A percentile compares a stretch with the other conserved stretches of the same genome.
Evolutionary conservation across 2,888 invertebrate species (phyloP).

Genomic region (Pardosa pseudoannulata): DNA sequence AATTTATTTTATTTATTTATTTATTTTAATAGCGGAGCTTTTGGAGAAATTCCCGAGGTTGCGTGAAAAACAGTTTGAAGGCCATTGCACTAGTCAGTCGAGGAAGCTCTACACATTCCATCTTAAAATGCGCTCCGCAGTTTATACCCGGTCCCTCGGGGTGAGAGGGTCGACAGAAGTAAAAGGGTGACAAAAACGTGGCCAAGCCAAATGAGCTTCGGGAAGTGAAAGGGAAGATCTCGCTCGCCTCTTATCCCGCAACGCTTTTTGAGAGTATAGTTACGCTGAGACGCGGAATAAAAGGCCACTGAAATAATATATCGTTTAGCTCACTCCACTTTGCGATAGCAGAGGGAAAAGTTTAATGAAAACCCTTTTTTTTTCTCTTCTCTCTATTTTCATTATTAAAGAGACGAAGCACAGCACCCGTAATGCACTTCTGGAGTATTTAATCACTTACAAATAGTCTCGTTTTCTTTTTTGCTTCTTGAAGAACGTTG

Average conservation of each 20-base stretch:
- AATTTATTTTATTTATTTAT: too few species aligned
- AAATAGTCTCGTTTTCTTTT: too few species aligned
- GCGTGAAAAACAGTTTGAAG: too few species aligned
- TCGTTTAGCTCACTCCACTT: background rate
- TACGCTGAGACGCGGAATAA: background rate
- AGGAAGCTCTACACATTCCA: too few species aligned
- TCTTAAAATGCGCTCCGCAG: background rate
- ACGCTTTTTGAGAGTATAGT: background rate
- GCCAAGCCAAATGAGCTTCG: conserved; percentile 2
- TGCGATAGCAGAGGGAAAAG: background rate
- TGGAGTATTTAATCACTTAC: too few species aligned
- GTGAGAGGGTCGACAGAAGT: background rate
- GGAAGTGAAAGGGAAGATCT: background rate
- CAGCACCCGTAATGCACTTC: too few species aligned
- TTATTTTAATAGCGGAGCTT: too few species aligned
- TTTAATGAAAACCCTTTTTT: background rate
- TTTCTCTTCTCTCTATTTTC: too few species aligned
- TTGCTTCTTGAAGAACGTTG: too few species aligned
- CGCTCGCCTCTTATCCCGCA: background rate
- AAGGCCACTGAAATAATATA: background rate
- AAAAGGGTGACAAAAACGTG: conserved; percentile 19
- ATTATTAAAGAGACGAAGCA: too few species aligned
- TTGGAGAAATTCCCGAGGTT: too few species aligned
- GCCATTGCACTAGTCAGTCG: too few species aligned
- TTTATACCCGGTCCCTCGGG: background rate